Evolutionary conservation across 2,797 vertebrate genomes (phyloP).

Genomic region (Takifugu rubripes): DNA sequence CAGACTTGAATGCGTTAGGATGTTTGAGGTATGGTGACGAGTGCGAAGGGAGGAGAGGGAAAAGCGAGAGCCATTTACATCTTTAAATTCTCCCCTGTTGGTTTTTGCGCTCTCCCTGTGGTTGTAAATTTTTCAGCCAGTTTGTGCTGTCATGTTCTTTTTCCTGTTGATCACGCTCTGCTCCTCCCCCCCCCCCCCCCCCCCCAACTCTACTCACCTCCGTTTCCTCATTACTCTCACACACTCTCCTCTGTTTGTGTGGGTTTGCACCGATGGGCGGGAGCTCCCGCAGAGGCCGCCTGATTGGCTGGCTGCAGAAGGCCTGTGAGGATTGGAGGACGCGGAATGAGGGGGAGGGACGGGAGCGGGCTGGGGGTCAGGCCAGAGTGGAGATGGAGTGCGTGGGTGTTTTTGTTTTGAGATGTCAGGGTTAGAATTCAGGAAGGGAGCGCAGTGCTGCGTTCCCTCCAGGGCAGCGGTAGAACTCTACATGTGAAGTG

Average conservation of each 20-base stretch:
- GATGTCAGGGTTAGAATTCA: slow-evolving; percentile 78
- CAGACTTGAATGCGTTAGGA: slow-evolving; percentile 15
- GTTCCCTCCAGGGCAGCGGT: slow-evolving; percentile 51
- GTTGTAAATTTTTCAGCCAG: slow-evolving; percentile 41
- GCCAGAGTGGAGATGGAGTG: slow-evolving; percentile 73
- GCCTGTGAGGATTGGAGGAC: slow-evolving; percentile 62
- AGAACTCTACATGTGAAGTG: slow-evolving; percentile 50
- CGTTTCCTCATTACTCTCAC: slow-evolving; percentile 25
- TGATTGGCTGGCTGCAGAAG: slow-evolving; percentile 69
- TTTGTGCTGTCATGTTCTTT: slow-evolving; percentile 42
- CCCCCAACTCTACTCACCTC: neutral
- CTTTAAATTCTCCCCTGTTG: too few species aligned
- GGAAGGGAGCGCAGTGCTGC: slow-evolving; percentile 60
- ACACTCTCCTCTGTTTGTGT: slow-evolving; percentile 66
- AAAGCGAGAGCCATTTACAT: too few species aligned
- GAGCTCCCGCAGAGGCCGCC: slow-evolving; percentile 52
- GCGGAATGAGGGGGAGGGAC: slow-evolving; percentile 38
- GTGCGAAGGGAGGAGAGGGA: slow-evolving; percentile 40
- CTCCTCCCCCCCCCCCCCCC: neutral
- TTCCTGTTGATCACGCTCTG: neutral
- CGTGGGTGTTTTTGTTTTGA: slow-evolving; percentile 87
- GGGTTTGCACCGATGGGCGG: slow-evolving; percentile 75
- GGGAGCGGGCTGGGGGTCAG: slow-evolving; percentile 75
- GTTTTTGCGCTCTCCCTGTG: slow-evolving; percentile 5
- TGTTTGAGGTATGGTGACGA: slow-evolving; percentile 32